A percentile compares a stretch with the other conserved stretches of the same genome.
These are phyloP conservation scores for Platycercus adscitus DNA, from an alignment of 2,113 vertebrate species.

Conservation along the genomic window DNA sequence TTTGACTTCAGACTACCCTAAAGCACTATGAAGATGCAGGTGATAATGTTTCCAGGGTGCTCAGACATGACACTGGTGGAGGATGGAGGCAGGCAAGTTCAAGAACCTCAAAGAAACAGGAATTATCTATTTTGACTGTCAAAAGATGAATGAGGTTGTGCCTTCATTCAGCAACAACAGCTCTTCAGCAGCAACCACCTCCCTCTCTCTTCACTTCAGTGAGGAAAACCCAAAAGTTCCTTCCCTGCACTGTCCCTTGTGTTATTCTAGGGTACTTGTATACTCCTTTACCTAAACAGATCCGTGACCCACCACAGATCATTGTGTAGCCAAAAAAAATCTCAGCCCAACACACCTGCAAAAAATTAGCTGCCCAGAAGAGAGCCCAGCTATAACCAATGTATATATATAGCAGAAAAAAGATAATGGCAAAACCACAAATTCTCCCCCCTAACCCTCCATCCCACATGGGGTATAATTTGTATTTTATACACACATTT, in stretches of 20 bases:
- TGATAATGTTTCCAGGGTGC: background rate
- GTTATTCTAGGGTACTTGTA: background rate
- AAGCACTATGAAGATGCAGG: background rate
- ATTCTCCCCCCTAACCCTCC: background rate
- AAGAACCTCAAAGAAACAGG: background rate
- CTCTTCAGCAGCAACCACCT: background rate
- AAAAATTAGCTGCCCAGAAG: background rate
- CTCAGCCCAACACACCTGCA: background rate
- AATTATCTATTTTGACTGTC: background rate
- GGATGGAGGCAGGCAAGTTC: background rate
- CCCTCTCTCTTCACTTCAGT: background rate
- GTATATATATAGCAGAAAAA: background rate
- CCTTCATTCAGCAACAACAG: background rate
- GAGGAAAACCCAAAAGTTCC: background rate
- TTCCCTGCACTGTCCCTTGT: background rate
- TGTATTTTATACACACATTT: background rate
- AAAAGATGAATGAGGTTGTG: background rate
- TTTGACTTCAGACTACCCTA: background rate
- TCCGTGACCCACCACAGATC: fast-evolving
- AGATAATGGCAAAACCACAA: background rate
- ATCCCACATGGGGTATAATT: fast-evolving
- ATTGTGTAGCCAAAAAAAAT: fast-evolving
- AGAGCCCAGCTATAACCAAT: background rate
- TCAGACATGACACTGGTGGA: background rate
- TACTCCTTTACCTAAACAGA: background rate